Evolutionary conservation across 2,113 vertebrate genomes (phyloP), one percentile per base, ranked within the genome.

Genomic region (Electrona antarctica): DNA sequence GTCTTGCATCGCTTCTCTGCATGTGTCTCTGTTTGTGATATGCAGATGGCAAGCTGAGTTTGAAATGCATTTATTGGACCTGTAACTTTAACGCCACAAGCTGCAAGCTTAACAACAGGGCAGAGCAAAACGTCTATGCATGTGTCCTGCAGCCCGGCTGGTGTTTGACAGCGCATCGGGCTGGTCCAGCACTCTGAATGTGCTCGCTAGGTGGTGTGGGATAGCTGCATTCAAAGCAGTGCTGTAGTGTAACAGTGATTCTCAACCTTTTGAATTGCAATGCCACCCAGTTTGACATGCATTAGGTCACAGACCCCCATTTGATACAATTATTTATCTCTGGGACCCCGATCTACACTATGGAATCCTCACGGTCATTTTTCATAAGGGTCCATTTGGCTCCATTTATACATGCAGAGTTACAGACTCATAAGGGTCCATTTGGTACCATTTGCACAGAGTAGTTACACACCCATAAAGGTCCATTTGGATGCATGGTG

Each of bases 151-250:
- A 13, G 5, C 21, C 8, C 11, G 67, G 6, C 46, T 62, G 70
- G 71, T 66, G 68, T 81, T 50, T 84, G 75, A 86, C 81, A 84
- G 71, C 69, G 79, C 61, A 0, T 52, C 49, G 57, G 63, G 46
- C 29, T 48, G 33, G 54, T 71, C 73, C 52, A 12, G 47, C 46
- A 55, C 59, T 77, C 9, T 3, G 9, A 12, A 64, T 64, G 14
- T 74, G 69, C 79, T 83, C 85, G 71, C 86, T 87, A 80, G 82
- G 82, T 89, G 87, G 86, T 88, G 89, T 78, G 79, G 80, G 81
- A 85, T 74, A 71, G 61, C 77, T 81, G 72, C 63, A 67, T 58
- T n/a, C 5, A 62, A 21, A 9, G 28, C 28, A 33, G 60, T 71
- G 71, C 65, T 58, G 7, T 58, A 21, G 57, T 59, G 15, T 8